phyloP scores from a whole-genome alignment of 2,797 vertebrate genomes.

The Merluccius polli region DNA sequence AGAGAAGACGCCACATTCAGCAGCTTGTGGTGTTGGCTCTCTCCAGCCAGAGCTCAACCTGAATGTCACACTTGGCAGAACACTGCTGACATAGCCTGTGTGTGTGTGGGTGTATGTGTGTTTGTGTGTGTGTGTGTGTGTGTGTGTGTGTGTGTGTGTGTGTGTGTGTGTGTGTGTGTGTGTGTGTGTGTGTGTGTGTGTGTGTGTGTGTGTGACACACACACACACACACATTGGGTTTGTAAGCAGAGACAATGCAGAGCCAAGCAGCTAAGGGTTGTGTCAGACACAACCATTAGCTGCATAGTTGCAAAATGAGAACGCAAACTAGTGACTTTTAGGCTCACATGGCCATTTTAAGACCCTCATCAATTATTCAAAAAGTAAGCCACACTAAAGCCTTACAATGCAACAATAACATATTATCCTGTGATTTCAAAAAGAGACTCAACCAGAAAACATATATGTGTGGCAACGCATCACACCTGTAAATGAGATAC shows the following conservation, averaged over 20 bases:
- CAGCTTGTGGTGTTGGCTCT: slow-evolving; percentile 25
- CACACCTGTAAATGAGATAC: background rate
- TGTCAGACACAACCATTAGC: background rate
- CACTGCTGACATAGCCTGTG: slow-evolving; percentile 6
- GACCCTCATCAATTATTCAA: background rate
- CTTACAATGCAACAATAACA: background rate
- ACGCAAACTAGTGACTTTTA: background rate
- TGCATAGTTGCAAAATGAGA: background rate
- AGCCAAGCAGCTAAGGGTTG: background rate
- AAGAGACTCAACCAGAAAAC: background rate
- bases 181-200: slow-evolving; percentile 9
- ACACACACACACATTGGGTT: no score
- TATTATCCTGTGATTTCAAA: background rate
- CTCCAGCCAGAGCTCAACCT: slow-evolving; percentile 38
- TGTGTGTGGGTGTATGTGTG: slow-evolving; percentile 11
- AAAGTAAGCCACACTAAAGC: background rate
- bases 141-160: background rate
- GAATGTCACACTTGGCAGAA: slow-evolving; percentile 33
- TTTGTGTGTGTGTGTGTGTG: background rate
- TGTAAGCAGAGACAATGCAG: background rate
- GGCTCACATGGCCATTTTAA: background rate
- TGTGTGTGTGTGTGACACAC: background rate
- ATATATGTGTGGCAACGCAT: no score
- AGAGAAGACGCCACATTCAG: background rate
- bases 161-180: background rate